phyloP scores from a whole-genome alignment of 2,113 vertebrate species.

The Zapus hudsonius region DNA sequence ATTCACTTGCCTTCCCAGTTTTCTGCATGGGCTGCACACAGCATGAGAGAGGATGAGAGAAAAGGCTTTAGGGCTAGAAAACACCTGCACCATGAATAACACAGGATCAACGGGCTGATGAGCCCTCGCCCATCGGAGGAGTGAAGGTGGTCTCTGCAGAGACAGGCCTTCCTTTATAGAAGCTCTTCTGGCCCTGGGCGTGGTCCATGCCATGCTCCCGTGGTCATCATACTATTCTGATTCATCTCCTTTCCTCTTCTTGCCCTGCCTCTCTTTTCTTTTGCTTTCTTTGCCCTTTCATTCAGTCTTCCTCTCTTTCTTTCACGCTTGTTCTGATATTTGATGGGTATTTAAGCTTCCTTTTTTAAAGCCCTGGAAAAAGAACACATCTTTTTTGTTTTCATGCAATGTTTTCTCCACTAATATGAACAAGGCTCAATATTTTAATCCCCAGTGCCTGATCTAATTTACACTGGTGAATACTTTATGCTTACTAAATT shows the following conservation, averaged over 20 bases:
- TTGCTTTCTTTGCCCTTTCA: neutral
- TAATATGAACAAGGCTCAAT: neutral
- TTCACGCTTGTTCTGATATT: slow-evolving; percentile 1
- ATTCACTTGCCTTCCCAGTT: slow-evolving; percentile 66
- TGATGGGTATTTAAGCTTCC: neutral
- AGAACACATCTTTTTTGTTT: neutral
- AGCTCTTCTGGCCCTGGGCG: neutral
- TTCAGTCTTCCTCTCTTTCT: neutral
- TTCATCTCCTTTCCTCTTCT: neutral
- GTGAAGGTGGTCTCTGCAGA: neutral
- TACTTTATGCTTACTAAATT: slow-evolving; percentile 33
- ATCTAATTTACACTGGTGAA: neutral
- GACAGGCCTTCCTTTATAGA: neutral
- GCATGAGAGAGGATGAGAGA: slow-evolving; percentile 55
- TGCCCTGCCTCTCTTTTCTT: neutral
- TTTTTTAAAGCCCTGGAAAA: neutral
- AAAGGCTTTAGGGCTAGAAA: slow-evolving; percentile 56
- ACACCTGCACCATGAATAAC: slow-evolving; percentile 53
- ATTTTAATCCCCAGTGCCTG: neutral
- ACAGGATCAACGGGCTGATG: slow-evolving; percentile 16
- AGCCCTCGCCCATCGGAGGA: slow-evolving; percentile 27
- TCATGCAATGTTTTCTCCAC: neutral
- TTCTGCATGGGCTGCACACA: slow-evolving; percentile 75
- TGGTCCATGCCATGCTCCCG: neutral
- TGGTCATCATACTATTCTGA: neutral